phyloP scores from a whole-genome alignment of 2,888 invertebrate genomes.

The Auanema sp. region DNA sequence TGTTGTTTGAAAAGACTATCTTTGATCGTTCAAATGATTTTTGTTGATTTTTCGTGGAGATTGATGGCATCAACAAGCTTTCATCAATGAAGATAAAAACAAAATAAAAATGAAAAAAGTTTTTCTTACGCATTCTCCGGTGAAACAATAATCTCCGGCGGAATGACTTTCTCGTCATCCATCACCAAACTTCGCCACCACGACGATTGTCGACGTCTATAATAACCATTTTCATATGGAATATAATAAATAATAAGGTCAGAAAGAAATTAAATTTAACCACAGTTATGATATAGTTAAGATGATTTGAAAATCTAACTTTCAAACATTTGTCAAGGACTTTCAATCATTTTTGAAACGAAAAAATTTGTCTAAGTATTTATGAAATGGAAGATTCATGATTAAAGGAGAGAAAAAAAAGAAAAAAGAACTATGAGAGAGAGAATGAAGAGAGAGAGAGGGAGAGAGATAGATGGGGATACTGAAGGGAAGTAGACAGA shows the following conservation, averaged over 20 bases:
- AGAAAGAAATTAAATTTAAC: neutral
- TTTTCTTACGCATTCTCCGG: slow-evolving; percentile 30
- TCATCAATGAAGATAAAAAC: neutral
- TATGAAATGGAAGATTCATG: too few species aligned
- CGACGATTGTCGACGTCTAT: slow-evolving; percentile 24
- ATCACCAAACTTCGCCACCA: slow-evolving; percentile 47
- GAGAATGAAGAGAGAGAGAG: slow-evolving; percentile 2
- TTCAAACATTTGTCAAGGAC: neutral
- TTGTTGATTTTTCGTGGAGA: neutral
- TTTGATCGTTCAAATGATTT: neutral
- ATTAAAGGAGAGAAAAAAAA: neutral
- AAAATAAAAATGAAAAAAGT: slow-evolving; percentile 1
- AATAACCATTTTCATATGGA: too few species aligned
- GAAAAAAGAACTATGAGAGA: slow-evolving; percentile 5
- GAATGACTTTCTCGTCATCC: slow-evolving; percentile 37
- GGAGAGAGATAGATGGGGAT: neutral
- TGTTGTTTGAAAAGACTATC: neutral
- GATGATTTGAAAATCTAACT: neutral
- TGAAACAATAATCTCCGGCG: slow-evolving; percentile 34
- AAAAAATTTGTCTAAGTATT: too few species aligned
- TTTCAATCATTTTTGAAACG: neutral
- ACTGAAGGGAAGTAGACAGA: neutral
- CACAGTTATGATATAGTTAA: neutral
- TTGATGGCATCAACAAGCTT: neutral
- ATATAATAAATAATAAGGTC: too few species aligned